Percentiles rank a stretch among this genome's conserved stretches.
Conservation (phyloP, 2,888 invertebrate genomes). For the Seira ritae region DNA sequence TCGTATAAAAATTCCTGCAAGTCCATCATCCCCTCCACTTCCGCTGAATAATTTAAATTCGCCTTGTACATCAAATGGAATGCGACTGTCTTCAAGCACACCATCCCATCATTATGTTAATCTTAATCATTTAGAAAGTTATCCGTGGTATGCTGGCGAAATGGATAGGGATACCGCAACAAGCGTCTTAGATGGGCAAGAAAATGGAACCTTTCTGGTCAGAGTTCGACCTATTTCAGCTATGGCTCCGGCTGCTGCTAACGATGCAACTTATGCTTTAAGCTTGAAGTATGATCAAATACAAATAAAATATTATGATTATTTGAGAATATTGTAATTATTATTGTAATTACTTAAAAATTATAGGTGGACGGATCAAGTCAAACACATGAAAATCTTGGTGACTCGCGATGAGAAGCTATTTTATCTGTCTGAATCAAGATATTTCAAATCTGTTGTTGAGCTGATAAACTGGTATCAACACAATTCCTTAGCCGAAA, state of each 20-base stretch:
- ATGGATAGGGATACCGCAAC: slow-evolving; percentile 90
- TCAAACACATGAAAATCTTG: slow-evolving; percentile 94
- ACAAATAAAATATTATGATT: too few relatives aligned
- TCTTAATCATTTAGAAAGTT: slow-evolving; percentile 70
- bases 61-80: slow-evolving; percentile 71
- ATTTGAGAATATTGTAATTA: neutral
- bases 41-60: slow-evolving; percentile 70
- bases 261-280: slow-evolving; percentile 87
- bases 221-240: slow-evolving; percentile 81
- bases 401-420: slow-evolving; percentile 77
- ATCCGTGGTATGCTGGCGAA: slow-evolving; percentile 86
- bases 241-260: slow-evolving; percentile 75
- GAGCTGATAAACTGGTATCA: slow-evolving; percentile 96
- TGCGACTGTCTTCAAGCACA: slow-evolving; percentile 62
- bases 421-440: slow-evolving; percentile 91
- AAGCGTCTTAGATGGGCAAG: slow-evolving; percentile 84
- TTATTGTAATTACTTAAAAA: slow-evolving; percentile 13
- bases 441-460: slow-evolving; percentile 93
- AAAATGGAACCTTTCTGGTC: slow-evolving; percentile 91
- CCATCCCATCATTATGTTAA: slow-evolving; percentile 71
- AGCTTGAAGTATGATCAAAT: slow-evolving; percentile 86
- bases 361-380: slow-evolving; percentile 88
- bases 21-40: slow-evolving; percentile 68
- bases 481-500: slow-evolving; percentile 91
- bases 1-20: slow-evolving; percentile 47